phyloP scores from a whole-genome alignment of 2,113 vertebrate species.

The Petroica traversi region DNA sequence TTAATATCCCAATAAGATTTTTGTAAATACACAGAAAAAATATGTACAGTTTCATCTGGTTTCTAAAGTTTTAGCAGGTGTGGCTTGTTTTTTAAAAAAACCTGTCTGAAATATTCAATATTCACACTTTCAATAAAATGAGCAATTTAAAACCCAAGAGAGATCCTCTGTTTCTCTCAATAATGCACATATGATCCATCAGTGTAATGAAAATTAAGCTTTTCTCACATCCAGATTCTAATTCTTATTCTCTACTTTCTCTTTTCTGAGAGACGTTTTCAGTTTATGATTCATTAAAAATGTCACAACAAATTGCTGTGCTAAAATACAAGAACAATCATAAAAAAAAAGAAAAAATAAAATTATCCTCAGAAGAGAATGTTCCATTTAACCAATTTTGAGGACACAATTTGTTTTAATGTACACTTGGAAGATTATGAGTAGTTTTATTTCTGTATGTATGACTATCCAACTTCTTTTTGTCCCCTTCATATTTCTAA shows the following conservation, averaged over 20 bases:
- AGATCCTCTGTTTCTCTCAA: not conserved
- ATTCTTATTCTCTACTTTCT: not conserved
- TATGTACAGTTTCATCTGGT: not conserved
- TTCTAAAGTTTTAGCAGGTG: not conserved
- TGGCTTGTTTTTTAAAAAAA: not conserved
- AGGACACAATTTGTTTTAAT: not conserved
- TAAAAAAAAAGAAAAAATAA: conserved; percentile 30
- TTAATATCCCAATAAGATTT: not conserved
- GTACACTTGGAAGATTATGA: not conserved
- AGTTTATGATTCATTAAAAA: not conserved
- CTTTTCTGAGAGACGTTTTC: not conserved
- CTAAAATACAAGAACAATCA: not conserved
- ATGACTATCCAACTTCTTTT: not conserved
- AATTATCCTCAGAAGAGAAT: not conserved
- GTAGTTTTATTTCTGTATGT: not conserved
- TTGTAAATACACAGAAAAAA: not conserved
- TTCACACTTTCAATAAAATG: not conserved
- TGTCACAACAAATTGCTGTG: not conserved
- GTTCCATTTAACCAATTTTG: not conserved
- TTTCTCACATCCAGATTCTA: not conserved
- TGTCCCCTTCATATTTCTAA: not conserved
- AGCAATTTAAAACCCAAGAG: not conserved
- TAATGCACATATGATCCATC: not conserved
- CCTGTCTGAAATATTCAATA: not conserved
- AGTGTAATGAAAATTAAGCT: not conserved